phyloP scores from a whole-genome alignment of 2,113 vertebrate species.

The Sprattus sprattus region DNA sequence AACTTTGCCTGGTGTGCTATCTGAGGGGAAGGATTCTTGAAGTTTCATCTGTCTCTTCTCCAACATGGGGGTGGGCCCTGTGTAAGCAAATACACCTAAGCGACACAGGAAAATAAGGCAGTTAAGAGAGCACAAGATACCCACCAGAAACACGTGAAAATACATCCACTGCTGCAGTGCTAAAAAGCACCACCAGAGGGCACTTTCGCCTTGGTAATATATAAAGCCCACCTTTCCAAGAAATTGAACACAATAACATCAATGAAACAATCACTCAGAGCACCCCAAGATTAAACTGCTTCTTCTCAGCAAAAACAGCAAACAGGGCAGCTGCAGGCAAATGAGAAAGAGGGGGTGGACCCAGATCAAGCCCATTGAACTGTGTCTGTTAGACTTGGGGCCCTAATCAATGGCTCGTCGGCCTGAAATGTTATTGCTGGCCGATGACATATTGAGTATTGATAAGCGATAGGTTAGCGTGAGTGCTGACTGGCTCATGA shows the following conservation, averaged over 20 bases:
- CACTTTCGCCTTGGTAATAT: not conserved
- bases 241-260: conserved; percentile 14
- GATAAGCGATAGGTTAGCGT: conserved; percentile 15
- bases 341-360: not conserved
- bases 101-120: not conserved
- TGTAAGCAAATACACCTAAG: not conserved
- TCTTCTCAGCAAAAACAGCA: not conserved
- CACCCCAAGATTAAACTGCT: conserved; percentile 2
- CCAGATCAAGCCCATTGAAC: conserved; percentile 14
- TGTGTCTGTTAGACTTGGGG: conserved; percentile 14
- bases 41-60: conserved; percentile 6
- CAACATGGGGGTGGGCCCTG: conserved; percentile 3
- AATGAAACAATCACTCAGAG: conserved; percentile 4
- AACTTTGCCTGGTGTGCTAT: not conserved
- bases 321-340: not conserved
- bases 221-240: not conserved
- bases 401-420: conserved; percentile 7
- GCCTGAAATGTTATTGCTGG: conserved; percentile 17
- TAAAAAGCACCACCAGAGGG: not conserved
- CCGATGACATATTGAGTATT: conserved; percentile 19
- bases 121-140: not conserved
- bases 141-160: not conserved
- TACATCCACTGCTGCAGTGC: not conserved
- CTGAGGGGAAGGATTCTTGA: not conserved
- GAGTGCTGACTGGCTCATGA: conserved; percentile 11